Evolutionary conservation across 2,113 vertebrate species (phyloP).

Genomic region (Lepus americanus): DNA sequence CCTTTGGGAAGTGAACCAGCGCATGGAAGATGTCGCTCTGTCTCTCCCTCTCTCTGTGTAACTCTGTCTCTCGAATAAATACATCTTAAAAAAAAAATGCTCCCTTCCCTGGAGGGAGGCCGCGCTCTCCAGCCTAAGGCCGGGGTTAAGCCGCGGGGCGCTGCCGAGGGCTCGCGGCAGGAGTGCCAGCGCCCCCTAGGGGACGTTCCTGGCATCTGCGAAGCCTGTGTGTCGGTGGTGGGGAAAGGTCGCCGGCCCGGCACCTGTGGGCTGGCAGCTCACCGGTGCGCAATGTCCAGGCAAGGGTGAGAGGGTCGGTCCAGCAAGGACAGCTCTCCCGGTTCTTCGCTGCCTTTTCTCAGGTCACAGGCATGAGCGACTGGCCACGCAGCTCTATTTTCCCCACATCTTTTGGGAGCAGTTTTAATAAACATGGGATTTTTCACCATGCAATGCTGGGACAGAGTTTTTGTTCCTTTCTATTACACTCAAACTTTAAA

Average conservation of each 20-base stretch:
- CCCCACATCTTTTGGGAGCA: neutral
- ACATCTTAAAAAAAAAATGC: neutral
- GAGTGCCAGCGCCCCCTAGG: constrained; percentile 68
- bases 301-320: neutral
- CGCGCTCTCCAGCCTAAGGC: neutral
- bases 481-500: too few relatives aligned
- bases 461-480: neutral
- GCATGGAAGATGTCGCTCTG: too few relatives aligned
- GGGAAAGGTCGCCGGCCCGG: neutral
- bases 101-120: neutral
- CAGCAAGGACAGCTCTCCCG: neutral
- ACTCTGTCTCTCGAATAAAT: too few relatives aligned
- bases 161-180: neutral
- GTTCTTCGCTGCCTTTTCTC: neutral
- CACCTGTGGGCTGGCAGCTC: neutral
- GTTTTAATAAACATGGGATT: neutral
- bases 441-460: neutral
- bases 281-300: neutral
- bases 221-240: too few relatives aligned
- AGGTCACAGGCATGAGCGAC: neutral
- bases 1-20: too few relatives aligned
- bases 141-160: neutral
- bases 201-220: neutral
- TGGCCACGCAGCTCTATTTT: neutral
- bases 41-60: too few relatives aligned